Percentiles rank a stretch among this genome's conserved stretches.
Conservation (phyloP, 1,140 invertebrate species). For the Alviniconcha marisindica region DNA sequence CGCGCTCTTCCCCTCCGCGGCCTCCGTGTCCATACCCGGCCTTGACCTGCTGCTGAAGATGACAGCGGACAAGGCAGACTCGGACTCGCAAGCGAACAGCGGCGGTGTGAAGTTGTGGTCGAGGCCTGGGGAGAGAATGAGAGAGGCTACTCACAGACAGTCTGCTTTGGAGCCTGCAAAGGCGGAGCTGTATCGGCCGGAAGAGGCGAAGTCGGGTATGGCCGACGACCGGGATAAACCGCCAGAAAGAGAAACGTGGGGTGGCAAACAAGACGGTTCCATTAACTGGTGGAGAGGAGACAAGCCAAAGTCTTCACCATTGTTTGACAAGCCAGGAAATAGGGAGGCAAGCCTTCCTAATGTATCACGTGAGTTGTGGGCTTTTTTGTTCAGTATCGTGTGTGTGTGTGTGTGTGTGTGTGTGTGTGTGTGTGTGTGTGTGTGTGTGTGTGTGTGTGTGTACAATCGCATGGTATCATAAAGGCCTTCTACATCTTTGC, state of each 20-base stretch:
- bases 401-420: neutral
- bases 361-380: neutral
- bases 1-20: neutral
- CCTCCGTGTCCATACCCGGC: neutral
- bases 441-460: too few relatives aligned
- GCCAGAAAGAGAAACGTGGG: neutral
- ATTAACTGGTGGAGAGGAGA: neutral
- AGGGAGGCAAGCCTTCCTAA: neutral
- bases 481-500: too few relatives aligned
- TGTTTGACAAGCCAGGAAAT: neutral
- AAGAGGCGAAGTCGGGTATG: neutral
- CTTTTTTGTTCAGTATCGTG: too few relatives aligned
- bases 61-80: neutral
- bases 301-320: neutral
- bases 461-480: too few relatives aligned
- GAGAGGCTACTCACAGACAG: neutral
- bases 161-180: neutral
- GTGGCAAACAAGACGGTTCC: neutral
- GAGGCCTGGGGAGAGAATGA: neutral
- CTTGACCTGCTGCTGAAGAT: neutral
- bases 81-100: neutral
- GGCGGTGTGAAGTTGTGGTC: neutral
- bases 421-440: neutral
- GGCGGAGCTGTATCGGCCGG: neutral
- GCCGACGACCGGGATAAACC: neutral